phyloP scores from a whole-genome alignment of 1,140 invertebrate genomes.

The Lysiphlebus fabarum region DNA sequence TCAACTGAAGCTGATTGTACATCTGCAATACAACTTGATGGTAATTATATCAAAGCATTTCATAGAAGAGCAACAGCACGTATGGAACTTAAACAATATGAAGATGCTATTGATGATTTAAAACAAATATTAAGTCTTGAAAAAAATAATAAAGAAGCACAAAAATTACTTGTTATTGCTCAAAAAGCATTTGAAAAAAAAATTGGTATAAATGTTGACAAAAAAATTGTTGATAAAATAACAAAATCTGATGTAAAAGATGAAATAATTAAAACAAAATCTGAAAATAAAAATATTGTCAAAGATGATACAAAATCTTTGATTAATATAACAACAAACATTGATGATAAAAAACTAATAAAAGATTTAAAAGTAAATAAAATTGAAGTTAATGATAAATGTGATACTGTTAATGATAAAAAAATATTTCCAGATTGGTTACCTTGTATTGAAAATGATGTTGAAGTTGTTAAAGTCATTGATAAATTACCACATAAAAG shows the following conservation, averaged over 20 bases:
- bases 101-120: conserved; percentile 68
- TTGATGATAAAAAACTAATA: conserved; percentile 9
- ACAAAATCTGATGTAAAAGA: too few relatives aligned
- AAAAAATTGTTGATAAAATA: too few relatives aligned
- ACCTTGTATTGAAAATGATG: conserved; percentile 48
- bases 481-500: conserved; percentile 63
- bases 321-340: neutral
- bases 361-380: conserved; percentile 10
- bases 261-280: too few relatives aligned
- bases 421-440: conserved; percentile 46
- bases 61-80: conserved; percentile 70
- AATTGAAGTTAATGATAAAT: conserved; percentile 16
- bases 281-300: too few relatives aligned
- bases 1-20: conserved; percentile 76
- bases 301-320: neutral
- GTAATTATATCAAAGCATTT: conserved; percentile 76
- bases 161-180: conserved; percentile 59
- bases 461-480: conserved; percentile 58
- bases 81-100: conserved; percentile 60
- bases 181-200: conserved; percentile 53
- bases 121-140: conserved; percentile 66
- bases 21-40: conserved; percentile 67
- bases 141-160: conserved; percentile 66
- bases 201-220: too few relatives aligned
- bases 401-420: neutral